Percentiles rank a stretch among this genome's conserved stretches.
These are phyloP conservation scores for mouse (Mus musculus) DNA, from an alignment of 2,113 vertebrate species.

Conservation along the genomic window GRCm39 chr15:32133001-32133500, in stretches of 20 bases:
- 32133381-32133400: not conserved
- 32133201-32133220: not conserved
- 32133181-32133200: not conserved
- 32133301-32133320: not conserved
- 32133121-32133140: rapidly evolving
- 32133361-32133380: not conserved
- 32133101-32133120: not conserved
- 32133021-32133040: not conserved
- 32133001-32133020: not conserved
- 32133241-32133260: rapidly evolving
- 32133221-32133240: not conserved
- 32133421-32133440: not conserved
- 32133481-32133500: not conserved
- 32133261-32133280: not conserved
- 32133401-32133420: not conserved
- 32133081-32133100: not conserved
- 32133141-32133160: rapidly evolving
- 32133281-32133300: not conserved
- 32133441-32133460: not conserved
- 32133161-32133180: rapidly evolving
- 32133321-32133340: not conserved
- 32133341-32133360: rapidly evolving
- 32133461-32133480: no score
- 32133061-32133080: not conserved
- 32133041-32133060: not conserved